Base-by-base conservation (phyloP, 2,797 vertebrate genomes). In the Hafferia zeledoni region DNA sequence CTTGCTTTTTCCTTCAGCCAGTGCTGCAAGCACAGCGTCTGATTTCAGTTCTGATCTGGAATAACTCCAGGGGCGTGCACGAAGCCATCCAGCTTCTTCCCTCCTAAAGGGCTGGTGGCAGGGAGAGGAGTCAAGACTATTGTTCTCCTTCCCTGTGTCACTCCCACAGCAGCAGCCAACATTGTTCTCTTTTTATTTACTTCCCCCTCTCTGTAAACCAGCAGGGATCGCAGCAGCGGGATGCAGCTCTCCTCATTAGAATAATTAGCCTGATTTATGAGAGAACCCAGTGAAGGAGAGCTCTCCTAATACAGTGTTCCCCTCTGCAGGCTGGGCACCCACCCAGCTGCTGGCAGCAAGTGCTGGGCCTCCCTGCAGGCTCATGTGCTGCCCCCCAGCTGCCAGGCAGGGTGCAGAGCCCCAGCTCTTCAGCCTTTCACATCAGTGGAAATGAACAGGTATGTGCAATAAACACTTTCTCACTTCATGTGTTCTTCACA, bases 111-210 rank as follows among this genome's bases (percentile, higher is more conserved):
- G 20, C 5, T 18, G 87, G 50, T 59, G 91, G 81, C 2, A 3
- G 56, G 53, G 75, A 69, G 63, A 57, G 72, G 49, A 53, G 46
- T 69, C 69, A 27, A 30, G 43, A 27, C 89, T 46, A 92, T 92
- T 95, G 93, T 93, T 95, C 82, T 83, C 37, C 50, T 4, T 90
- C 35, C 41, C 28, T 4, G 19, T 9, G 44, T 85, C 46, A 52
- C 78, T 88, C 68, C 52, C 6, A 6, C 71, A 50, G 44, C 65
- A 85, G 92, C 81, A 77, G 87, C 91, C 94, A 91, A n/a, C 85
- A 90, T 92, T 91, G 91, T 95, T 95, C 87, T 30, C n/a, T 39
- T 67, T 75, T 79, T 76, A 86, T 91, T 91, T 85, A 67, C 85
- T 91, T 87, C 80, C 59, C 65, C 35, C 33, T 90, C 81, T 68